Percentiles rank a stretch among this genome's conserved stretches.
Evolutionary conservation across 2,113 vertebrate genomes (phyloP).

Genomic region (Gopherus flavomarginatus): DNA sequence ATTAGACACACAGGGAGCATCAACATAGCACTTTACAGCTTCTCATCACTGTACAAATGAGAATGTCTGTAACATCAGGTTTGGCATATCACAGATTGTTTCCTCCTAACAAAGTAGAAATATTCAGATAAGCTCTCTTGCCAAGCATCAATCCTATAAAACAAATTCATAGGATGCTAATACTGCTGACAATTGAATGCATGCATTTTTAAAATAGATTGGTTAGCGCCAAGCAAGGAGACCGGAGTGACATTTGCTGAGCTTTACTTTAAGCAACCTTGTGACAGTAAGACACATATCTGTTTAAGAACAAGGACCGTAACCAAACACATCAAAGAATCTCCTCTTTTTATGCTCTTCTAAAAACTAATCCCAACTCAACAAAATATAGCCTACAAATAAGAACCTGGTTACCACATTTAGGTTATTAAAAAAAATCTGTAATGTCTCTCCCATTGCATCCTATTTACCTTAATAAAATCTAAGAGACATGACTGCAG

Average conservation of each 20-base stretch:
- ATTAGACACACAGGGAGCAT: fast-evolving
- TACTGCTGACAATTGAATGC: neutral
- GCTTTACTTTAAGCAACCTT: conserved; percentile 52
- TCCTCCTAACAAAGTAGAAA: neutral
- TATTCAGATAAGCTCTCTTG: neutral
- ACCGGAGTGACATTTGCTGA: neutral
- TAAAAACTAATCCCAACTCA: conserved; percentile 43
- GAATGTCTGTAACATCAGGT: neutral
- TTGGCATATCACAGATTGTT: neutral
- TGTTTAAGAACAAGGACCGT: conserved; percentile 21
- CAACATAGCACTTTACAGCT: neutral
- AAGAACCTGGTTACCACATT: neutral
- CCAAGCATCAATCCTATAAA: neutral
- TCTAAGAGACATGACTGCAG: fast-evolving
- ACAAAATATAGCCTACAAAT: conserved; percentile 6
- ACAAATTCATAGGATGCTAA: neutral
- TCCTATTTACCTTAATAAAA: neutral
- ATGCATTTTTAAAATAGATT: neutral
- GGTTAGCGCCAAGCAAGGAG: neutral
- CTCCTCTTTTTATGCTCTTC: neutral
- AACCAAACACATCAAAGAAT: conserved; percentile 58
- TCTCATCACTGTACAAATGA: neutral
- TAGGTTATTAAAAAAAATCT: neutral
- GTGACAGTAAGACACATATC: conserved; percentile 27
- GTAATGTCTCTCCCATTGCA: conserved; percentile 6